Base-by-base conservation (phyloP, 2,113 vertebrate genomes). In the Chamaetylas fuelleborni region DNA sequence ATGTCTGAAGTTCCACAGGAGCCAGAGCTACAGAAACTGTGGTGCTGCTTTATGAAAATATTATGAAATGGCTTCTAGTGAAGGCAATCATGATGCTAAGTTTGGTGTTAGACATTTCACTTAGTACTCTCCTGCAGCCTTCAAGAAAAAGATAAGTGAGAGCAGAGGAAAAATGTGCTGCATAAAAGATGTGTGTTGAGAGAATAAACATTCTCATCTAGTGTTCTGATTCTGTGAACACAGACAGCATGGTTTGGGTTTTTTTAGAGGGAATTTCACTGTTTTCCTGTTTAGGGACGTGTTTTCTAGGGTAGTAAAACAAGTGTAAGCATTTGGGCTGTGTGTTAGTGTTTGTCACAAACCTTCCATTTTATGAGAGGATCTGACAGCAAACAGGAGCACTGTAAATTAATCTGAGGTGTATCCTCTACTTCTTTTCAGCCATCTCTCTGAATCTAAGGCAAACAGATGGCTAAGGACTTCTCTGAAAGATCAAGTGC, bases 401-500 rank as follows among this genome's bases (percentile, higher is more conserved):
- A 38, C 31, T 1, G 2, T 53, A 72, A 90, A 83, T 74, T 74
- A 90, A 78, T 60, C 42, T 60, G 53, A 95, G 78, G 87, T 91
- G 23, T 71, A 74, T 88, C 85, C 71, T 62, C 47, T 45, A 24
- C 31, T 53, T 83, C 22, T 81, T 88, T 93, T 60, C 66, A 91
- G 54, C 12, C 57, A 65, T 58, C 11, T 67, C 42, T 60, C 80
- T 51, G 56, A 95, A 86, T 60, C 48, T 61, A 53, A 72, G 47
- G 62, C 50, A 85, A 91, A 91, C 83, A 97, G 66, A 96, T 90
- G 94, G 78, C 31, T 77, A 66, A 92, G 56, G 16, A 73, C 83
- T 96, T 71, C 70, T 95, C 58, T 70, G 74, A 83, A 82, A 92
- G 62, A 96, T 86, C 77, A 81, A 79, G 12, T 51, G 31, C 12